Evolutionary conservation across 2,113 vertebrate species (phyloP), one percentile per base, ranked within the genome.

Genomic region (Corythaixoides concolor): DNA sequence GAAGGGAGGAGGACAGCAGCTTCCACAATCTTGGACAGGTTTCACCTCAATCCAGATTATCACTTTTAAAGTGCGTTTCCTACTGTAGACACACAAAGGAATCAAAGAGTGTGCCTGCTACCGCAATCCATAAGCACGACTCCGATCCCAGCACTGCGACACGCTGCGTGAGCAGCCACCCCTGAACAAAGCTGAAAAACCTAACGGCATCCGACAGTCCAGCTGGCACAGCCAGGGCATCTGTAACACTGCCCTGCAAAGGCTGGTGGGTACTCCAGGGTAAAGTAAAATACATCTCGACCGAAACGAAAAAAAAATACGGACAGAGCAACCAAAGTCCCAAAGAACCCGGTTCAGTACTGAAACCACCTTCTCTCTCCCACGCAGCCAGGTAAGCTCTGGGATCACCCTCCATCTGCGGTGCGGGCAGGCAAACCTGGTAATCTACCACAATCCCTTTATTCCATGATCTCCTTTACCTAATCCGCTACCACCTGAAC

Each of bases 51-150:
- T 19, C 11, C 47, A 52, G 26, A 49, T 43, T 5, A 88, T 8
- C n/a, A 19, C 18, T 68, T 68, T 47, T 9, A 27, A 75, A 49
- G 11, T 2, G 22, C 0, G 0, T 16, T 75, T 89, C 43, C 68
- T 39, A 49, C 37, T 17, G 12, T 0, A 62, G 55, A 39, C 13
- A 47, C 45, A 33, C 32, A 69, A 53, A 45, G 4, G 33, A 20
- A 27, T 55, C 24, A 19, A n/a, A 47, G 37, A 15, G 24, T 0
- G 0, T 1, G 2, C 20, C 30, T 33, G 43, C 75, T 50, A 23
- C 52, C 0, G 0, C 1, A 1, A 32, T 18, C 59, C 8, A 0
- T 2, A 30, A 15, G 27, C 1, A 0, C 1, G 13, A 23, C 27
- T 11, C 12, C 69, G 85, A 55, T 33, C 12, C 45, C 35, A 21